Evolutionary conservation across 2,797 vertebrate species (phyloP), one percentile per base, ranked within the genome.

Genomic region (Clarias pachynema): DNA sequence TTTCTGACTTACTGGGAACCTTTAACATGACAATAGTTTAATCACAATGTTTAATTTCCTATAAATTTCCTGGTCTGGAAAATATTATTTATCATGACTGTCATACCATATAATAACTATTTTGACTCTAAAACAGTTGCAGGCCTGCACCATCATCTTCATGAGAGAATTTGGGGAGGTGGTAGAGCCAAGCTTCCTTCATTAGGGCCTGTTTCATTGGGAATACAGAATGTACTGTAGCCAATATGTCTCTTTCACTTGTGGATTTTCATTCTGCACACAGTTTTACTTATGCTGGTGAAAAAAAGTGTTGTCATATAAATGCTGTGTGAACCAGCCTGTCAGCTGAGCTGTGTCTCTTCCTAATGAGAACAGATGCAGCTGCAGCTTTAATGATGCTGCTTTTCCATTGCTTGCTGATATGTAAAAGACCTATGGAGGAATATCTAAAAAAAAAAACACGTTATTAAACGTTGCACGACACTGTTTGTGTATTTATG

Each of bases 271-370:
- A 37, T 72, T 72, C 18, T 60, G 22, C 24, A 49, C 18, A 49
- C 63, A 5, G 56, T 79, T 85, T 53, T 44, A 37, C 26, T 85
- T 78, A 72, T 18, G 56, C 57, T 31, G 40, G 7, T 31, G 16
- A 44, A 49, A 85, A n/a, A 6, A 69, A 15, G 34, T 70, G 56
- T 24, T 24, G 16, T 53, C 1, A 44, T 72, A n/a, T 59, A 70
- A 79, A 79, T 70, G 53, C 53, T 80, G 29, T 31, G n/a, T 37
- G 49, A 56, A 62, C 24, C 84, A 77, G 44, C 31, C 53, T 9
- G 75, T 31, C 75, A 59, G 56, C 53, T 18, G 56, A 85, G 75
- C 40, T 72, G 59, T 1, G 1, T 26, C 12, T 79, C 63, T 79
- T 72, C 20, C 65, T 26, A 53, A 73, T 26, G 70, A 53, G 70